phyloP scores from a whole-genome alignment of 2,797 vertebrate species.

The Siniperca scherzeri region DNA sequence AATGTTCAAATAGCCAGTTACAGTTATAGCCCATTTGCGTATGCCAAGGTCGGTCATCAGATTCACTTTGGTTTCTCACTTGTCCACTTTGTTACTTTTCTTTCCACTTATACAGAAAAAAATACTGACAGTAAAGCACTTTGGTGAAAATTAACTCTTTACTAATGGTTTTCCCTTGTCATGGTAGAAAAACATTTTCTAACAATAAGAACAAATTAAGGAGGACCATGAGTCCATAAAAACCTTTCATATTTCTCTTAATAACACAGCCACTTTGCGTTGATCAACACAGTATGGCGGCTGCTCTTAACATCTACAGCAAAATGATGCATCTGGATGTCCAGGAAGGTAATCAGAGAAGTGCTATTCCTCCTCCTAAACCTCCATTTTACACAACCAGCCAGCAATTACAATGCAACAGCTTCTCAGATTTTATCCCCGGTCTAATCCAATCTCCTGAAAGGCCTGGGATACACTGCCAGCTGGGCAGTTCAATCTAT shows the following conservation, averaged over 20 bases:
- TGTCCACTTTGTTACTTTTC: conserved; percentile 3
- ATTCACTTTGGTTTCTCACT: neutral
- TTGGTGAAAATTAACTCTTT: neutral
- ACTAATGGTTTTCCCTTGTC: neutral
- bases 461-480: conserved; percentile 11
- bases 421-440: conserved; percentile 42
- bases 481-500: conserved; percentile 10
- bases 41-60: neutral
- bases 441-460: conserved; percentile 49
- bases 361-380: conserved; percentile 39
- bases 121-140: neutral
- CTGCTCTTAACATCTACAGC: conserved; percentile 11
- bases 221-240: neutral
- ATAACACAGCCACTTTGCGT: conserved; percentile 11
- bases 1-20: conserved; percentile 24
- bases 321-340: conserved; percentile 30
- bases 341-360: conserved; percentile 41
- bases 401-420: conserved; percentile 46
- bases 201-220: neutral
- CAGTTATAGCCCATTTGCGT: neutral
- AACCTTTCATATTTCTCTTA: neutral
- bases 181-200: neutral
- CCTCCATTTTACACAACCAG: conserved; percentile 38
- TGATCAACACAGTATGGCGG: neutral
- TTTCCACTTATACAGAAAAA: neutral